Conservation (phyloP, 2,797 vertebrate genomes). For the Spatula versicolor region DNA sequence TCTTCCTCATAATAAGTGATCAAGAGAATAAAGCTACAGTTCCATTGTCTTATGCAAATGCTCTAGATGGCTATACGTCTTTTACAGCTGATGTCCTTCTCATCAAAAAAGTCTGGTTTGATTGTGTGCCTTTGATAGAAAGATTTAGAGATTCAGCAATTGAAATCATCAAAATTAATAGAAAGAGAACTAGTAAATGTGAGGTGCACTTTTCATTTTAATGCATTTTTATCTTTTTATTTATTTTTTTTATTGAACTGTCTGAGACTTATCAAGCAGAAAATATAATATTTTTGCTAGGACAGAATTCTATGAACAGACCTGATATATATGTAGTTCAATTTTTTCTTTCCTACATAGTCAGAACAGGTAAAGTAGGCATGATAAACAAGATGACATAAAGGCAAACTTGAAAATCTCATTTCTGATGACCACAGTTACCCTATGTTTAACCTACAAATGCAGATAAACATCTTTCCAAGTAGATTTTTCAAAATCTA, state of each 20-base stretch:
- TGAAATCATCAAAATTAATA: background rate
- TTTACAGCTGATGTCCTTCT: background rate
- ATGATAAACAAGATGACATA: background rate
- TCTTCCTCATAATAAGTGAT: background rate
- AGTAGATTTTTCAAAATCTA: background rate
- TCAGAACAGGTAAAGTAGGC: background rate
- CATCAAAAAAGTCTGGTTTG: background rate
- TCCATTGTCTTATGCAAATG: background rate
- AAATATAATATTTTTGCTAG: background rate
- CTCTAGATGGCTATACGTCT: background rate
- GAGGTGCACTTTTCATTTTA: background rate
- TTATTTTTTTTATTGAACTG: background rate
- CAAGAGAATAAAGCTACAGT: background rate
- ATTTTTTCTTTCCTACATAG: background rate
- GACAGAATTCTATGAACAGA: background rate
- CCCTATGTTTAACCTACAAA: background rate
- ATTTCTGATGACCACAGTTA: background rate
- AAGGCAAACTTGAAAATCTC: background rate
- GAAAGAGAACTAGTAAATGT: constrained; percentile 11
- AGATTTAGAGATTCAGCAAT: background rate
- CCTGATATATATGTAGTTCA: background rate
- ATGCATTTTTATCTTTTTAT: background rate
- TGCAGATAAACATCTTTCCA: background rate
- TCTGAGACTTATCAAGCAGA: background rate
- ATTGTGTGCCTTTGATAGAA: background rate